Conservation (phyloP, 2,888 invertebrate species). For the Axea sp. region DNA sequence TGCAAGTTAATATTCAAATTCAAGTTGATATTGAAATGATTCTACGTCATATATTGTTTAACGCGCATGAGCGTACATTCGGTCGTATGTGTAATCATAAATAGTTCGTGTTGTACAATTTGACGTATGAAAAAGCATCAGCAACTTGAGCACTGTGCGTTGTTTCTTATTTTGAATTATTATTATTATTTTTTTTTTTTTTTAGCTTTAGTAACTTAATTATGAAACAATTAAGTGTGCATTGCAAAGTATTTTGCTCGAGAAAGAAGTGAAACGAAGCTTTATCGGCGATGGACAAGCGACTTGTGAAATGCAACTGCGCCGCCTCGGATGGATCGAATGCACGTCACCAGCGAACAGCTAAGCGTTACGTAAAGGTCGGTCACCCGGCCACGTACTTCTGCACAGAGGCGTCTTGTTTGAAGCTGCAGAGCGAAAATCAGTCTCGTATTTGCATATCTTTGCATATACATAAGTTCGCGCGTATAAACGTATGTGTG, state of each 20-base stretch:
- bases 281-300: constrained; percentile 41
- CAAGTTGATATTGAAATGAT: too few relatives aligned
- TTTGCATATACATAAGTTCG: constrained; percentile 23
- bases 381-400: constrained; percentile 77
- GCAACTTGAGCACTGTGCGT: too few relatives aligned
- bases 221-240: too few relatives aligned
- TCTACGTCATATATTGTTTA: too few relatives aligned
- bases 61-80: too few relatives aligned
- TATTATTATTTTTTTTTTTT: too few relatives aligned
- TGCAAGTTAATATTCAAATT: too few relatives aligned
- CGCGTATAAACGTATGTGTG: too few relatives aligned
- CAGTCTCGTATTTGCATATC: constrained; percentile 40
- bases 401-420: constrained; percentile 63
- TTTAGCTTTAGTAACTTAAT: too few relatives aligned
- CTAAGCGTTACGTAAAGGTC: constrained; percentile 79
- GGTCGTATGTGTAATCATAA: too few relatives aligned
- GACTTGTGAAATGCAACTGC: constrained; percentile 54
- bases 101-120: not conserved
- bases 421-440: constrained; percentile 57
- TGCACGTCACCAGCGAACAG: constrained; percentile 71
- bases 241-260: not conserved
- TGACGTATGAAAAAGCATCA: too few relatives aligned
- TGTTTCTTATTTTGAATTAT: too few relatives aligned
- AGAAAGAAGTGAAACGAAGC: constrained; percentile 12
- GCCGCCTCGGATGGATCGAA: constrained; percentile 65